Evolutionary conservation across 2,888 invertebrate species (phyloP), one percentile per base, ranked within the genome.

Genomic region (Euzophera pinguis): DNA sequence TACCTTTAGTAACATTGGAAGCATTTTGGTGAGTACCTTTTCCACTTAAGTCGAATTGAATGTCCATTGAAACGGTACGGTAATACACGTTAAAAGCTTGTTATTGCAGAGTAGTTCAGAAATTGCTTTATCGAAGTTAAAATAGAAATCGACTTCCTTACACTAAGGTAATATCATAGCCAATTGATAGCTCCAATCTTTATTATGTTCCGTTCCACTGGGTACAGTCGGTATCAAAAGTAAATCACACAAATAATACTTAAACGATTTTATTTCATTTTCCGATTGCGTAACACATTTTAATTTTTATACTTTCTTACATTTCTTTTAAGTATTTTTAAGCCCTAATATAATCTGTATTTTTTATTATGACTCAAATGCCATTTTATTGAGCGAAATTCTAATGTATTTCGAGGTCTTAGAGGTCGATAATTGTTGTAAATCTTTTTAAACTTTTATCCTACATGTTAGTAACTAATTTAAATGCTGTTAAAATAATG

Each of bases 401-500:
- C n/a, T n/a, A n/a, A n/a, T n/a, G n/a, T n/a, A n/a, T n/a, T n/a
- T n/a, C n/a, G n/a, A n/a, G n/a, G n/a, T n/a, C n/a, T n/a, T n/a
- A n/a, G n/a, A n/a, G n/a, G n/a, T n/a, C n/a, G n/a, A n/a, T n/a
- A n/a, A n/a, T n/a, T n/a, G n/a, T n/a, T n/a, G n/a, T n/a, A n/a
- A n/a, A n/a, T n/a, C n/a, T n/a, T n/a, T n/a, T n/a, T n/a, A n/a
- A n/a, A n/a, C n/a, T n/a, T n/a, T n/a, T n/a, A 22, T 5, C 22
- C 22, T 5, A 22, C 5, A 22, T 22, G 3, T 22, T 22, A 22
- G 10, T 34, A 43, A 37, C 35, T 56, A 60, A 62, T 64, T 62
- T 60, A n/a, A 53, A 55, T 55, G 53, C 38, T 47, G 53, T 17
- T 32, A 37, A 48, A 48, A 49, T 47, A 49, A 55, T 47, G 48